These are phyloP conservation scores for Eudemis profundana DNA, from an alignment of 2,888 invertebrate genomes.

Conservation along the genomic window DNA sequence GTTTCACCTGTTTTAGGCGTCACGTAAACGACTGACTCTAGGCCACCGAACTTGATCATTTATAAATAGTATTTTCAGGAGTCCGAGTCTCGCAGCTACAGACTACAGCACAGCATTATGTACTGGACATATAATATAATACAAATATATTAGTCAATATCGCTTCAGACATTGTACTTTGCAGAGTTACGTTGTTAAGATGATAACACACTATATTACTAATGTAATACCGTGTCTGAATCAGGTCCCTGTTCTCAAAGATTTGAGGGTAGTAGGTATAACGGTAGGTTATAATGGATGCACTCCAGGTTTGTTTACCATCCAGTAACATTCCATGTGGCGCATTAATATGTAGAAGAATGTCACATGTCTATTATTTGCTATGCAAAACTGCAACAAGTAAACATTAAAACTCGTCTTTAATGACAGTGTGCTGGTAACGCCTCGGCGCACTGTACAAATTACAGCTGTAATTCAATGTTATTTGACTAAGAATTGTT, in stretches of 20 bases:
- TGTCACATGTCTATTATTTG: constrained; percentile 76
- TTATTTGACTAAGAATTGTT: constrained; percentile 68
- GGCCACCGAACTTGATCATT: no score
- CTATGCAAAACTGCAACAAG: constrained; percentile 73
- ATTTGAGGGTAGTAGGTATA: neutral
- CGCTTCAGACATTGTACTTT: no score
- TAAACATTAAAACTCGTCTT: constrained; percentile 63
- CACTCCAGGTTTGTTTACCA: constrained; percentile 38
- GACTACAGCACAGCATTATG: no score
- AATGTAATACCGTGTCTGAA: no score
- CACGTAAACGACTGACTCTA: no score
- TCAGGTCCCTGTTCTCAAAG: neutral
- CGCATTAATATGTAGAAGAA: constrained; percentile 56
- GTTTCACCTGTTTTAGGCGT: no score
- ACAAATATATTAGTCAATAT: no score
- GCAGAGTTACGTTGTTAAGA: neutral
- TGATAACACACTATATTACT: no score
- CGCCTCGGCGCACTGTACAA: constrained; percentile 63
- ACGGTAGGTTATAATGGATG: constrained; percentile 5
- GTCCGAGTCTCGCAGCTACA: no score
- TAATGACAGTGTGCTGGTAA: constrained; percentile 66
- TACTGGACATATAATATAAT: no score
- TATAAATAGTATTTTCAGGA: no score
- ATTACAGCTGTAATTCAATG: constrained; percentile 70
- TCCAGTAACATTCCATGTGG: constrained; percentile 51